Base-by-base conservation (phyloP, 2,888 invertebrate species). In the Aporophyla lueneburgensis region DNA sequence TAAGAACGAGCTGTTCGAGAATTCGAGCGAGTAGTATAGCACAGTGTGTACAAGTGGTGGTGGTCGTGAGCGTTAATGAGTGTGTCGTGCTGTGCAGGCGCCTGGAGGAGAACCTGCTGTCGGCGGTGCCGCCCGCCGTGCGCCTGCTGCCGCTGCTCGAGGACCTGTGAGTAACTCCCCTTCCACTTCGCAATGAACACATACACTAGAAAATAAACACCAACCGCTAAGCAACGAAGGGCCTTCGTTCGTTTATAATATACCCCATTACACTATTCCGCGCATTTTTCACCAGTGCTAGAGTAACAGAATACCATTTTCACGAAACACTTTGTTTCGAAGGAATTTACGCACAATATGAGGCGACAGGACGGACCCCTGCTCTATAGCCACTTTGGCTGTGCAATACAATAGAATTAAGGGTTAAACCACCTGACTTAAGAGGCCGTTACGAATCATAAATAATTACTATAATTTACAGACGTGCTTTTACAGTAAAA, bases 81-180 rank as follows among this genome's bases (percentile, higher is more conserved):
- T 33, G n/a, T 67, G 58, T 67, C 12, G 19, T 40, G 33, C 10
- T 67, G n/a, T n/a, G 78, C 93, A 96, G 96, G 78, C 93, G 95
- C 46, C 91, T 96, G 82, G 96, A 96, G 85, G 96, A 96, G 84
- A 96, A 96, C 89, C 87, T 94, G 88, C 92, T 96, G 92, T 97
- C 97, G 87, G 97, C 98, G 92, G 97, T 99, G 92, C 99, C 99
- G 71, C 94, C 96, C 66, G 98, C 98, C 81, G 96, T 99, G 84
- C 97, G 97, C 85, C 97, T 98, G 93, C 97, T 99, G 92, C 97
- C 97, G 71, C 97, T 97, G 91, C 97, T 99, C 16, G 98, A 98
- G 92, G 98, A 99, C 95, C 96, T 99, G 99, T 99, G 97, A 98
- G 99, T 98, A 56, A n/a, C 16, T 49, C 19, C 46, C 33, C 7